These are phyloP conservation scores for Diaperis boleti DNA, from an alignment of 2,888 invertebrate genomes.

Conservation along the genomic window DNA sequence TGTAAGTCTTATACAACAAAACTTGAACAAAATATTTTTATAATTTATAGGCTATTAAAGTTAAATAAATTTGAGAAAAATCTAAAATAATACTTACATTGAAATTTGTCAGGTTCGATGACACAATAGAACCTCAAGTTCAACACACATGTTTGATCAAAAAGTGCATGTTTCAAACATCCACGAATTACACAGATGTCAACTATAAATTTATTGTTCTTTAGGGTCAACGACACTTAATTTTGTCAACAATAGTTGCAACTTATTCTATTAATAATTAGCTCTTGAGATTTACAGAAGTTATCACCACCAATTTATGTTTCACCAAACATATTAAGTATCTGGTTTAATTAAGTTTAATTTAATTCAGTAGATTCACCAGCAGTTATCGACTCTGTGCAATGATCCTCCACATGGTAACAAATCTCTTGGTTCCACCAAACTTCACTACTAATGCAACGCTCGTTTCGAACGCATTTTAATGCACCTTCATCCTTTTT, in stretches of 20 bases:
- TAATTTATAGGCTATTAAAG: too few relatives aligned
- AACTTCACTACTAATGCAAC: neutral
- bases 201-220: constrained; percentile 18
- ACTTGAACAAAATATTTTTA: too few relatives aligned
- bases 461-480: neutral
- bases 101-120: too few relatives aligned
- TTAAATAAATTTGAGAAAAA: too few relatives aligned
- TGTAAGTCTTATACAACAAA: too few relatives aligned
- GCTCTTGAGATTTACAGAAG: too few relatives aligned
- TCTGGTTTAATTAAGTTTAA: neutral
- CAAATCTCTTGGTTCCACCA: neutral
- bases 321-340: too few relatives aligned
- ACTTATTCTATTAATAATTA: neutral
- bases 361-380: neutral
- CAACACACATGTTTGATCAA: neutral
- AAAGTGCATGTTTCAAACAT: neutral
- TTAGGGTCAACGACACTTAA: constrained; percentile 25
- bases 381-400: neutral
- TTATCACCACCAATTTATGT: too few relatives aligned
- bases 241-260: constrained; percentile 10
- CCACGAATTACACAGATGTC: neutral
- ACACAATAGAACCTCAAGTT: too few relatives aligned
- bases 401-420: neutral
- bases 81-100: too few relatives aligned
- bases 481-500: neutral